A percentile compares a stretch with the other conserved stretches of the same genome.
Conservation (phyloP, 2,888 invertebrate genomes). For the Hemicrepidius hirtus region DNA sequence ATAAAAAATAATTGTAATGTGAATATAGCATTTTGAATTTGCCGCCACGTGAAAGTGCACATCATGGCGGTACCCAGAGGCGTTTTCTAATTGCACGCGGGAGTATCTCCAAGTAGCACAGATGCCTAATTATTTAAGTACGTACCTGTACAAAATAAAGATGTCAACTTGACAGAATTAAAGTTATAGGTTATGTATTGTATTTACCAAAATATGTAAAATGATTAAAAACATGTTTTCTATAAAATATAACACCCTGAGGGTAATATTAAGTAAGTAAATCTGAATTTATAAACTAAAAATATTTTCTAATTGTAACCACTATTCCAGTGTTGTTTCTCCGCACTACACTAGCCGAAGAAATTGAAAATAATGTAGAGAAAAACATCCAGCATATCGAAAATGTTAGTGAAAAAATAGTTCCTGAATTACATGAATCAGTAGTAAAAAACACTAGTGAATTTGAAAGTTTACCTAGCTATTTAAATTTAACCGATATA, state of each 20-base stretch:
- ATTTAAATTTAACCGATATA: constrained; percentile 38
- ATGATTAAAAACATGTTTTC: background rate
- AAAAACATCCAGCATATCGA: background rate
- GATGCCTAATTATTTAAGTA: background rate
- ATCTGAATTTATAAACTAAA: background rate
- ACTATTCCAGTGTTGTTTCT: background rate
- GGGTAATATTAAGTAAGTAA: constrained; percentile 1
- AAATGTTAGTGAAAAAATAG: background rate
- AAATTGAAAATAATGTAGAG: background rate
- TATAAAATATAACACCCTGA: background rate
- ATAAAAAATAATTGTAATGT: no score
- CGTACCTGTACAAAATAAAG: background rate
- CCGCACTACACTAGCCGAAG: background rate
- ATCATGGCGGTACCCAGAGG: no score
- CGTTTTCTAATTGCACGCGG: no score
- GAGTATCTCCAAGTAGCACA: no score
- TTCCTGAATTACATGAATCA: background rate
- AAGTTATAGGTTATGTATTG: background rate
- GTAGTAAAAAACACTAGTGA: constrained; percentile 15
- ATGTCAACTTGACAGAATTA: background rate
- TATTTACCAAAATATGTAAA: background rate
- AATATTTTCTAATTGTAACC: background rate
- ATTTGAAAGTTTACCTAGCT: constrained; percentile 28
- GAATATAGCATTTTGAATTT: no score
- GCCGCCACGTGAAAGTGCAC: no score